Percentiles rank a stretch among this genome's conserved stretches.
These are phyloP conservation scores for Coccyzus lansbergi DNA, from an alignment of 2,797 vertebrate species.

Conservation along the genomic window DNA sequence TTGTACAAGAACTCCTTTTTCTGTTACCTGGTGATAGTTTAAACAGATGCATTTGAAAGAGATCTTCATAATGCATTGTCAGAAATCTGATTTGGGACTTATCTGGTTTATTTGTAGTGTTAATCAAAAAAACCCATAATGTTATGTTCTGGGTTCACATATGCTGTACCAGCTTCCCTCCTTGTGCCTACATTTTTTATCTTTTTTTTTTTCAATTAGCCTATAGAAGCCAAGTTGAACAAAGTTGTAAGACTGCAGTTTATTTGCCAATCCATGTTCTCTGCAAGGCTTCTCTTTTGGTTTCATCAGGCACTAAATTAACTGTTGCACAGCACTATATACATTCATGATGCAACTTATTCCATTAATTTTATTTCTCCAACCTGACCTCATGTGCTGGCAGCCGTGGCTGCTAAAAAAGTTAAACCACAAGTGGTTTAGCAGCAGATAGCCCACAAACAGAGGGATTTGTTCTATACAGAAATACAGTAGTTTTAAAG, in stretches of 20 bases:
- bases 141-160: neutral
- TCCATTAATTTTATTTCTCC: slow-evolving; percentile 15
- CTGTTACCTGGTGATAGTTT: neutral
- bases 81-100: neutral
- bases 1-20: neutral
- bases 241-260: neutral
- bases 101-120: neutral
- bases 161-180: neutral
- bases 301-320: neutral
- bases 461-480: neutral
- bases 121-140: neutral
- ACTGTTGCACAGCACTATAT: neutral
- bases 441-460: neutral
- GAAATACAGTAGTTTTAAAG: neutral
- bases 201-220: neutral
- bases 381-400: neutral
- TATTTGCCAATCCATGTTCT: neutral
- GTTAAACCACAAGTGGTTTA: neutral
- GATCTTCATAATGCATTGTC: neutral
- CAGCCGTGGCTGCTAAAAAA: slow-evolving; percentile 9
- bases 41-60: neutral
- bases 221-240: neutral
- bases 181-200: neutral
- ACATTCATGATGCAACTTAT: neutral
- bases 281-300: neutral